Percentiles rank a stretch among this genome's conserved stretches.
Conservation (phyloP, 92 coral and sea anemone genomes). For the Parazoanthus darwini region DNA sequence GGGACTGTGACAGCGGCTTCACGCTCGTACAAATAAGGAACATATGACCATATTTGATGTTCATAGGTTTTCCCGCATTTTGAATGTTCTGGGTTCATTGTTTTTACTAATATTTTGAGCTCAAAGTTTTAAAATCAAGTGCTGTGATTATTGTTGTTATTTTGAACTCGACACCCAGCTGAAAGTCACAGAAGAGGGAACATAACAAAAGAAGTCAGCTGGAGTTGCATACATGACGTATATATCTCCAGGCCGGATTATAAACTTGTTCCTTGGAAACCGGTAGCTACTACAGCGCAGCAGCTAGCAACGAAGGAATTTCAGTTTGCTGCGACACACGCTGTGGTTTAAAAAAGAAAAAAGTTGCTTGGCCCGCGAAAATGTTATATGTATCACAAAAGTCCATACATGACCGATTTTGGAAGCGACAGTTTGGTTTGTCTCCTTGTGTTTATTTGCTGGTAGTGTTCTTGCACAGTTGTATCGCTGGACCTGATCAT, state of each 20-base stretch:
- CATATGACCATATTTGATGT: too few species aligned
- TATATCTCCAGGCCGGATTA: not conserved
- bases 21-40: too few species aligned
- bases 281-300: conserved; percentile 28
- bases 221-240: conserved; percentile 2
- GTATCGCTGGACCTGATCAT: conserved; percentile 51
- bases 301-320: conserved; percentile 67
- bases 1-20: too few species aligned
- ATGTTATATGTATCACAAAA: not conserved
- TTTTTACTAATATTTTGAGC: not conserved
- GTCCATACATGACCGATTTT: not conserved
- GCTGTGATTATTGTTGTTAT: not conserved
- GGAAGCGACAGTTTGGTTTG: conserved; percentile 14
- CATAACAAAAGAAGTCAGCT: not conserved
- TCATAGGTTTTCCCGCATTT: too few species aligned
- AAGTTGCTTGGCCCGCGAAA: not conserved
- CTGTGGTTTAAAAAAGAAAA: not conserved
- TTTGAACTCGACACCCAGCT: not conserved
- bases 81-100: not conserved
- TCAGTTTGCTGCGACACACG: not conserved
- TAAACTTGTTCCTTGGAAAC: conserved; percentile 10
- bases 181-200: not conserved
- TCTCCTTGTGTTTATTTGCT: conserved; percentile 10
- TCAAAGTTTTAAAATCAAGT: not conserved
- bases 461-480: not conserved